Evolutionary conservation across 2,113 vertebrate species (phyloP), one percentile per base, ranked within the genome.

Genomic region (Lontra canadensis): DNA sequence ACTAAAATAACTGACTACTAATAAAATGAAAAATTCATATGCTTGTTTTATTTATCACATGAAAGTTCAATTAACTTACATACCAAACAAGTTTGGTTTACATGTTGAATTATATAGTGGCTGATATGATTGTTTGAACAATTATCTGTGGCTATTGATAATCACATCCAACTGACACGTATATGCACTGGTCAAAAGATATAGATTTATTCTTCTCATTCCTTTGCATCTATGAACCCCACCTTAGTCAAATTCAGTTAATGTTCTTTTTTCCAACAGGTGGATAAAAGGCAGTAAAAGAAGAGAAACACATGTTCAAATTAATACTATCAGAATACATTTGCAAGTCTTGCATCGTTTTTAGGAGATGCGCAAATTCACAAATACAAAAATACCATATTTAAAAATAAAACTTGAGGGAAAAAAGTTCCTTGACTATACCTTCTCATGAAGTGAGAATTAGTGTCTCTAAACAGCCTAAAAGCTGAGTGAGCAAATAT

Each of bases 381-480:
- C 79, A 97, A 76, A 94, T 96, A 95, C 44, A 92, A 94, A 97
- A 98, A 95, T 96, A 93, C 49, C 31, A 92, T 39, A 95, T 86
- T 87, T 90, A 92, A 97, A 97, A 97, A 94, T 95, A 96, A 95
- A 95, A 87, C 21, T 81, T 92, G 86, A 96, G 79, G 34, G 34
- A 15, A 96, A 52, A 86, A 94, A 90, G 13, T 92, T 95, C 17
- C 76, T 96, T 97, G 87, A 87, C 87, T 80, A 89, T 42, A 93
- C 49, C 49, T 94, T 85, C 15, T 78, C 20, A 95, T 7, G 47
- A 87, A 80, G 36, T 74, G 26, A 29, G 61, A 96, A 89, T 69
- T 61, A 92, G 6, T 73, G 26, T 96, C 89, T 95, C 13, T 63
- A 97, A 39, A 84, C 95, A 94, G 36, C 21, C 31, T 88, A 83